Evolutionary conservation across 1,140 invertebrate genomes (phyloP).

Genomic region (Pogonognathellus flavescens): DNA sequence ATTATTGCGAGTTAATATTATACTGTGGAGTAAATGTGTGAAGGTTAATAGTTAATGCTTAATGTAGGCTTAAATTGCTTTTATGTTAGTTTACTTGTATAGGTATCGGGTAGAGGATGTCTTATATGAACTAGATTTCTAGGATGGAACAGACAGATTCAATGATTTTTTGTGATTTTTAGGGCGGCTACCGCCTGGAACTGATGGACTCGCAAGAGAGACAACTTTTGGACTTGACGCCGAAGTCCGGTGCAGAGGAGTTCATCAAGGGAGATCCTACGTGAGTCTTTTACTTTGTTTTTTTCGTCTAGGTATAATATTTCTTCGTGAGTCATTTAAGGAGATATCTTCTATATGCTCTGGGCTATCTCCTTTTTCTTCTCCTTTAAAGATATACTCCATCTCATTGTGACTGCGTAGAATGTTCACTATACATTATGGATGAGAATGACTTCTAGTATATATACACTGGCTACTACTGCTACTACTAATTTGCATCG

Average conservation of each 20-base stretch:
- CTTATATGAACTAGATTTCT: not conserved
- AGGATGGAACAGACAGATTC: not conserved
- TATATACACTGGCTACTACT: not conserved
- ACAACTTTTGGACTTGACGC: conserved; percentile 86
- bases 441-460: not conserved
- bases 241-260: conserved; percentile 81
- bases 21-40: not conserved
- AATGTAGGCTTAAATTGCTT: not conserved
- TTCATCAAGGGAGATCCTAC: conserved; percentile 84
- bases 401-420: not conserved
- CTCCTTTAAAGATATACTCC: not conserved
- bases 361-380: not conserved
- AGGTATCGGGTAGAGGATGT: too few species aligned
- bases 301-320: not conserved
- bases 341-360: not conserved
- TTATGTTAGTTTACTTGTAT: too few species aligned
- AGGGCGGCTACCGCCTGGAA: conserved; percentile 90
- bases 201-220: conserved; percentile 85
- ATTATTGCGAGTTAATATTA: too few species aligned
- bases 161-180: conserved; percentile 69
- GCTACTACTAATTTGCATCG: conserved; percentile 1
- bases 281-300: conserved; percentile 71
- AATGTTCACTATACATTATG: too few species aligned
- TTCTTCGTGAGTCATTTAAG: not conserved
- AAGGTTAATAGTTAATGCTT: not conserved